These are phyloP conservation scores for Polymixis lichenea DNA, from an alignment of 2,888 invertebrate genomes.

Conservation along the genomic window DNA sequence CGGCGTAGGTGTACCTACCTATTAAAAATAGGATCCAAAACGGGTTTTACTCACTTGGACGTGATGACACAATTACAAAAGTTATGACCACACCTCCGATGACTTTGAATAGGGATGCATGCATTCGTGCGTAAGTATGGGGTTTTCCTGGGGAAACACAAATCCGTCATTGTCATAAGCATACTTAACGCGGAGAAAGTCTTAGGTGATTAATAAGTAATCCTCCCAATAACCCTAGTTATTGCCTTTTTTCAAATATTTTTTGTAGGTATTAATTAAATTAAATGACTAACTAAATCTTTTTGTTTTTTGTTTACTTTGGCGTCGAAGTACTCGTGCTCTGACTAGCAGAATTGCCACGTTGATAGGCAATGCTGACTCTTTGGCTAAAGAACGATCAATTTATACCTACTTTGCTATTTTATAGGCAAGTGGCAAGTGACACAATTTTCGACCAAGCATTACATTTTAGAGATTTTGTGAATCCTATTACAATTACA, in stretches of 20 bases:
- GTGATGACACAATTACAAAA: constrained; percentile 21
- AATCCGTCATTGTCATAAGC: constrained; percentile 1
- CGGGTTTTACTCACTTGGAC: not conserved
- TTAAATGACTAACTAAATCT: no score
- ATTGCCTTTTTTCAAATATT: no score
- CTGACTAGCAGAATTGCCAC: no score
- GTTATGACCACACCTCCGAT: constrained; percentile 13
- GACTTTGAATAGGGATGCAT: constrained; percentile 3
- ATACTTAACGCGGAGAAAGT: constrained; percentile 16
- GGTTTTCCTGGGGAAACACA: constrained; percentile 42
- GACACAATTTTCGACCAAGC: not conserved
- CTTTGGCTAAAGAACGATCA: no score
- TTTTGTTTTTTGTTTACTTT: no score
- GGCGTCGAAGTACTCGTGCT: no score
- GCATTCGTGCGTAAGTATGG: constrained; percentile 15
- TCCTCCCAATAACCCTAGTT: no score
- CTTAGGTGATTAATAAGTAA: not conserved
- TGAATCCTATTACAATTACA: not conserved
- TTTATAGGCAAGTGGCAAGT: not conserved
- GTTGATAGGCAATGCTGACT: no score
- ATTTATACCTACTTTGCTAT: not conserved
- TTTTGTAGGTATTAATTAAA: no score
- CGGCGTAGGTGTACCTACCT: not conserved
- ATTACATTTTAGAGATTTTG: not conserved
- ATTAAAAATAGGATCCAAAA: not conserved